Percentiles rank a stretch among this genome's conserved stretches.
Conservation (phyloP, 37 sponge, comb jelly and placozoan species). For the Aphrocallistes beatrix region DNA sequence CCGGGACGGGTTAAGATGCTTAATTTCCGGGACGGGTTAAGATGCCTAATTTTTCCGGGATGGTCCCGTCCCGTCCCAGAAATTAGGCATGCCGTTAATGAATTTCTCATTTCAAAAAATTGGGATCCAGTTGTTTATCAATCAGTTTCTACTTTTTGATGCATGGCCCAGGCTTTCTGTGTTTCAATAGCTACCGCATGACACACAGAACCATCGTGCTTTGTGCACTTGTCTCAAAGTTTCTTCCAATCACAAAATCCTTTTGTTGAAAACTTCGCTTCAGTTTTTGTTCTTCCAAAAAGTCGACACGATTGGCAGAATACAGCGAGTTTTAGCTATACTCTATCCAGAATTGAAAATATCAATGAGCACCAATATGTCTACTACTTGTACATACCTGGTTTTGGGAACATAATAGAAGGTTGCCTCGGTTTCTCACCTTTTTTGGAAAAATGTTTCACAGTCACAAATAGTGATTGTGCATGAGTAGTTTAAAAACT, state of each 20-base stretch:
- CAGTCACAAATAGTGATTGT: not conserved
- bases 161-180: not conserved
- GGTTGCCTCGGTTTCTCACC: conserved; percentile 2
- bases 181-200: not conserved
- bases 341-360: not conserved
- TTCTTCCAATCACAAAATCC: not conserved
- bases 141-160: not conserved
- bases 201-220: not conserved
- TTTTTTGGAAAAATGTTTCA: not conserved
- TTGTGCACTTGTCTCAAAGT: not conserved
- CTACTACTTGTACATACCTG: not conserved
- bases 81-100: too few relatives aligned
- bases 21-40: too few relatives aligned
- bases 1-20: too few relatives aligned
- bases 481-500: not conserved
- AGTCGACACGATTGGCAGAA: not conserved
- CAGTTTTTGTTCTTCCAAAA: not conserved
- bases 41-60: too few relatives aligned
- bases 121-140: not conserved
- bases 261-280: not conserved
- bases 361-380: not conserved
- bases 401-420: not conserved
- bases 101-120: not conserved
- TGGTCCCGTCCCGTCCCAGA: too few relatives aligned
- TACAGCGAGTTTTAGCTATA: not conserved